phyloP scores from a whole-genome alignment of 64 coral and sea anemone genomes.

The Astreopora myriophthalma region DNA sequence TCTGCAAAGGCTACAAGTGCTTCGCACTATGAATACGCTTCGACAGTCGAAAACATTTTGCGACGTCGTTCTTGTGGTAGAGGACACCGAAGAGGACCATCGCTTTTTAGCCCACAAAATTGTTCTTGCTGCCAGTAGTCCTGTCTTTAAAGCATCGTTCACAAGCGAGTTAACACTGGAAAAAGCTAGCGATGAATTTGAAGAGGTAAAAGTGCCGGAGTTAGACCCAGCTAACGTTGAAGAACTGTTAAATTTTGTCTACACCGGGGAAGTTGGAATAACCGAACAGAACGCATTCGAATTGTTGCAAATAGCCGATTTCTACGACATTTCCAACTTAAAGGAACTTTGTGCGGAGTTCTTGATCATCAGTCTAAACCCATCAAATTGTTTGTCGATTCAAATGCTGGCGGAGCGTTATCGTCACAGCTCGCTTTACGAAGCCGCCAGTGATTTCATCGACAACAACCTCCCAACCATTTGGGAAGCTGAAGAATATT shows the following conservation, averaged over 20 bases:
- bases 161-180: neutral
- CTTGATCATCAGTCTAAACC: neutral
- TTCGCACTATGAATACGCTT: constrained; percentile 15
- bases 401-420: constrained; percentile 7
- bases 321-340: neutral
- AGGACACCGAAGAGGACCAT: neutral
- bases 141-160: constrained; percentile 15
- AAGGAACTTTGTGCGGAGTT: constrained; percentile 39
- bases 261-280: constrained; percentile 6
- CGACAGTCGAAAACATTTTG: constrained; percentile 26
- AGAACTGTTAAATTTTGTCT: constrained; percentile 18
- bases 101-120: neutral
- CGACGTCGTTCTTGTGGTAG: neutral
- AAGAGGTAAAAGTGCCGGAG: neutral
- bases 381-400: constrained; percentile 2
- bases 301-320: neutral
- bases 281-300: neutral
- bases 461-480: neutral
- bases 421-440: neutral
- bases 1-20: neutral
- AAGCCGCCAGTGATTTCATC: constrained; percentile 15
- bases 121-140: neutral
- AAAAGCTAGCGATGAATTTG: neutral
- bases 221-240: neutral
- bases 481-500: constrained; percentile 22